phyloP scores from a whole-genome alignment of 2,888 invertebrate species.

The Sarcophaga subvicina region DNA sequence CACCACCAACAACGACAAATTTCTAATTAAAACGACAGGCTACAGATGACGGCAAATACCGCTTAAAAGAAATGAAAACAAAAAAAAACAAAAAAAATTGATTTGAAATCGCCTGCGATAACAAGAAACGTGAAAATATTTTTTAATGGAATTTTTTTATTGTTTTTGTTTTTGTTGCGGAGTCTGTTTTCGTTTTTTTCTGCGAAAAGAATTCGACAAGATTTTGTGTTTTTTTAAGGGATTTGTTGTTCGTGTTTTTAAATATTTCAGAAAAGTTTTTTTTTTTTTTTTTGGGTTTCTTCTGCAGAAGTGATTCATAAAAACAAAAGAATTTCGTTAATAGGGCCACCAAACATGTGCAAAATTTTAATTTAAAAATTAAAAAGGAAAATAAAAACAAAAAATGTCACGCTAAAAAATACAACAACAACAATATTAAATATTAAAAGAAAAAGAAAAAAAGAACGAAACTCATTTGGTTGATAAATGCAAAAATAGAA shows the following conservation, averaged over 20 bases:
- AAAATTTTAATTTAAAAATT: background rate
- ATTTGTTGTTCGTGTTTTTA: background rate
- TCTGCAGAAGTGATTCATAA: background rate
- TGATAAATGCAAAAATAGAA: too few relatives aligned
- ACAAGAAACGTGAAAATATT: background rate
- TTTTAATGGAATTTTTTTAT: background rate
- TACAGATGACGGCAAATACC: constrained; percentile 16
- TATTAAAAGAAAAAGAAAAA: too few relatives aligned
- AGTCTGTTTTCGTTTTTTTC: background rate
- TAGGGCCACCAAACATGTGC: background rate
- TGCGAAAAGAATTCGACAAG: background rate
- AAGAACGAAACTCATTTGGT: too few relatives aligned
- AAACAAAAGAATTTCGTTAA: background rate
- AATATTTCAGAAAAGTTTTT: too few relatives aligned
- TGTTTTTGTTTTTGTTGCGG: background rate
- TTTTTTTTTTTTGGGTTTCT: too few relatives aligned
- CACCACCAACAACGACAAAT: constrained; percentile 8
- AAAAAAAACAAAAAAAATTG: background rate
- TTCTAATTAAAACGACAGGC: constrained; percentile 45
- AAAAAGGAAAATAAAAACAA: background rate
- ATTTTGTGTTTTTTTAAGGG: background rate
- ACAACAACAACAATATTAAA: too few relatives aligned
- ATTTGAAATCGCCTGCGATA: background rate
- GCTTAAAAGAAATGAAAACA: background rate
- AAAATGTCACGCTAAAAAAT: background rate